Conservation (phyloP, 1,140 invertebrate genomes). For the Pseudomyrmex gracilis region DNA sequence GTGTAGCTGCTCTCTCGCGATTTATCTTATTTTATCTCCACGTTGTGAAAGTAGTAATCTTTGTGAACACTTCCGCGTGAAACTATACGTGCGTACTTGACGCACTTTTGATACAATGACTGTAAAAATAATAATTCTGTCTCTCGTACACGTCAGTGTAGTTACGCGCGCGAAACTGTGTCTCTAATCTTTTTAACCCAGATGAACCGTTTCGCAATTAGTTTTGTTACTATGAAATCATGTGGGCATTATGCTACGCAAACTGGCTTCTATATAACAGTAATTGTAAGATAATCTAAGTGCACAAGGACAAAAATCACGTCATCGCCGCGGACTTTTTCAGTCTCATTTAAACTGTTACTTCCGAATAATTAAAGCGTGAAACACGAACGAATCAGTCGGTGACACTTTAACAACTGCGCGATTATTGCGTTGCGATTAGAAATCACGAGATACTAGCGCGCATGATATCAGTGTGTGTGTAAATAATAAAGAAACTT, state of each 20-base stretch:
- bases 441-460: background rate
- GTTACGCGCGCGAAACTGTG: no score
- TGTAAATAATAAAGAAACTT: slow-evolving; percentile 21
- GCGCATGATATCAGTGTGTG: background rate
- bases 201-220: slow-evolving; percentile 12
- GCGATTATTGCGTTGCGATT: background rate
- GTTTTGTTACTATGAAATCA: no score
- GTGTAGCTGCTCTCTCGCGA: background rate
- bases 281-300: slow-evolving; percentile 17
- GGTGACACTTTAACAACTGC: background rate
- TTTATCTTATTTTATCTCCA: background rate
- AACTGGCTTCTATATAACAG: background rate
- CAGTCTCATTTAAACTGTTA: background rate
- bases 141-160: no score
- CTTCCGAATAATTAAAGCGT: slow-evolving; percentile 12
- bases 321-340: slow-evolving; percentile 16
- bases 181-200: no score
- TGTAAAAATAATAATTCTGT: background rate
- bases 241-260: background rate
- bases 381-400: background rate
- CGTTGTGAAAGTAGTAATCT: background rate
- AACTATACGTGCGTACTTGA: background rate
- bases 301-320: slow-evolving; percentile 26
- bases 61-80: background rate
- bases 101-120: background rate